Base-by-base conservation (phyloP, 1,140 invertebrate genomes). In the Oppia nitens region DNA sequence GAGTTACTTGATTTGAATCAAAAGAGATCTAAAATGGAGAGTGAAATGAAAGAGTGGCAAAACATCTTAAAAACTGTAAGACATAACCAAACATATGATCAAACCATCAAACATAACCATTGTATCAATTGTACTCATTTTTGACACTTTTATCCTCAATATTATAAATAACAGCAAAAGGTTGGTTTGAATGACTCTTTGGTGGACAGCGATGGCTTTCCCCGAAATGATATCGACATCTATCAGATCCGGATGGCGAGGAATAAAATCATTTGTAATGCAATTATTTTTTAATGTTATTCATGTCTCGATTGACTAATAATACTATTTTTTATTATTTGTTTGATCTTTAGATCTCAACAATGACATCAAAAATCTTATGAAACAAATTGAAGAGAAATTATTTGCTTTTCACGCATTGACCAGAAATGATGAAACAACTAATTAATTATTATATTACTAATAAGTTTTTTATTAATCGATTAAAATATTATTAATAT, bases 281-380 rank as follows among this genome's bases (percentile, higher is more conserved):
- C 27, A 26, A n/a, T 12, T 40, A 50, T 59, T 1, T 47, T 20
- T 26, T 2, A 32, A 49, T 20, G 12, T 28, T 1, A 12, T 62
- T 55, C 11, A 14, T 55, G 17, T 54, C 58, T 21, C 27, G 26
- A 53, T 2, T 26, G 6, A 14, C 24, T 28, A 61, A 28, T 54
- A 28, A 48, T 54, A 4, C 48, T 24, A 17, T 17, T 60, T 17
- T 11, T 20, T 3, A 17, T 60, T 1, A 56, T 40, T 20, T 61
- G n/a, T 17, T 17, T 21, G 1, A 32, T 17, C 12, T 11, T 47
- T 53, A 55, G 61, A 83, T 73, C 72, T 94, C n/a, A 83, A 85
- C 73, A 95, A 92, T 75, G 90, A 95, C 71, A 81, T 86, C 66
- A 88, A 85, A 70, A 75, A 70, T 9, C 54, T 93, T n/a, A 90